Conservation (phyloP, 2,888 invertebrate species). For the Deilephila elpenor region DNA sequence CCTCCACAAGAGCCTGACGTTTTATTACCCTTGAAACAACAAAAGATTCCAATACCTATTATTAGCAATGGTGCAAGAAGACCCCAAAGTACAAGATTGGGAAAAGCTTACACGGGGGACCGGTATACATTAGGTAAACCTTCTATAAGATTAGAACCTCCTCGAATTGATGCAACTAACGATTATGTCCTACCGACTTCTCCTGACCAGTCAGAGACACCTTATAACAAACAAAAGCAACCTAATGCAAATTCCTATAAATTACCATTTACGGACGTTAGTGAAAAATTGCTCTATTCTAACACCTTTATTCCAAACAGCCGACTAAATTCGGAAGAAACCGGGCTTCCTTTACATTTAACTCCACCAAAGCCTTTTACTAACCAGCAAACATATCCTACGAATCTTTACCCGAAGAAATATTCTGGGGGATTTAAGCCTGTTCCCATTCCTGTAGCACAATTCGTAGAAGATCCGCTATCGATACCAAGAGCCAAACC, state of each 20-base stretch:
- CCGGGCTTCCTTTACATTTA: constrained; percentile 61
- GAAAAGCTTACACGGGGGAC: constrained; percentile 36
- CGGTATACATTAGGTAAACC: constrained; percentile 55
- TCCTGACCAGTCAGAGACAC: constrained; percentile 58
- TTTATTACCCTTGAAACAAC: constrained; percentile 21
- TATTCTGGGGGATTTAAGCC: constrained; percentile 79
- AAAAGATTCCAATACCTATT: constrained; percentile 46
- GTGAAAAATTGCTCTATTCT: constrained; percentile 1
- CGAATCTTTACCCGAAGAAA: constrained; percentile 85
- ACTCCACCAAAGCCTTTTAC: constrained; percentile 62
- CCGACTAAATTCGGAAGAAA: constrained; percentile 58
- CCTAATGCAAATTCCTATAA: constrained; percentile 35
- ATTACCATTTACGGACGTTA: neutral
- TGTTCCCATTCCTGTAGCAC: constrained; percentile 70
- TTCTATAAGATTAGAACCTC: constrained; percentile 68
- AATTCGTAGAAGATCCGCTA: constrained; percentile 60
- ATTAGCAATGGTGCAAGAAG: constrained; percentile 37
- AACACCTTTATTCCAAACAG: constrained; percentile 41
- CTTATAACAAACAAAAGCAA: constrained; percentile 51
- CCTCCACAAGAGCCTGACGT: constrained; percentile 22
- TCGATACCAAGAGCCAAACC: constrained; percentile 77
- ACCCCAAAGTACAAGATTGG: constrained; percentile 28
- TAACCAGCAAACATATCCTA: constrained; percentile 73
- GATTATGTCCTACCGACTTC: constrained; percentile 68
- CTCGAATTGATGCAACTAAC: constrained; percentile 64